These are phyloP conservation scores for Petrocephalus schoutedeni DNA, from an alignment of 2,797 vertebrate species.

Conservation along the genomic window DNA sequence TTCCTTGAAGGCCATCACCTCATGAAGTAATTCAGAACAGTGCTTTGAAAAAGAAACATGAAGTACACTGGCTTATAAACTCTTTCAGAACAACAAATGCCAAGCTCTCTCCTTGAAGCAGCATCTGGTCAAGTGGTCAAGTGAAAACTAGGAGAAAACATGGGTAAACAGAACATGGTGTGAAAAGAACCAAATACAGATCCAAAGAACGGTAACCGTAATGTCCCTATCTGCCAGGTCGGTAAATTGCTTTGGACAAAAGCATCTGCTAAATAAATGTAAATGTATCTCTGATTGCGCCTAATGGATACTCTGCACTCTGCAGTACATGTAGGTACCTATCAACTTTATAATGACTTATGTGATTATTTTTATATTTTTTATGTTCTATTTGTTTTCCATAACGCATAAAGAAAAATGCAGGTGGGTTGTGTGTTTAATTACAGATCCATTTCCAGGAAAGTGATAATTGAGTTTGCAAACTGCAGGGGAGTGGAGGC, in stretches of 20 bases:
- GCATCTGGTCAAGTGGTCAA: neutral
- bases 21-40: neutral
- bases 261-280: neutral
- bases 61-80: neutral
- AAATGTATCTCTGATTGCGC: neutral
- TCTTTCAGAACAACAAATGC: neutral
- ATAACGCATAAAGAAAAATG: neutral
- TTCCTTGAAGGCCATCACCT: neutral
- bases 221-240: neutral
- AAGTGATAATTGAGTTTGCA: neutral
- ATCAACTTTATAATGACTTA: neutral
- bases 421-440: neutral
- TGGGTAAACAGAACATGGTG: neutral
- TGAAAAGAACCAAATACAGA: neutral
- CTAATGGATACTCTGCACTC: neutral
- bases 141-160: neutral
- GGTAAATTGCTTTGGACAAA: neutral
- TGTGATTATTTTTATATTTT: neutral
- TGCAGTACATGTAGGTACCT: neutral
- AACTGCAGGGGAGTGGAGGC: neutral
- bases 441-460: neutral
- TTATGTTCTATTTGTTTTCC: neutral
- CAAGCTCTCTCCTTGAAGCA: neutral
- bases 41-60: neutral
- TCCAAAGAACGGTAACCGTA: neutral